Conservation (phyloP, 2,797 vertebrate species). For the Epinephelus awoara region DNA sequence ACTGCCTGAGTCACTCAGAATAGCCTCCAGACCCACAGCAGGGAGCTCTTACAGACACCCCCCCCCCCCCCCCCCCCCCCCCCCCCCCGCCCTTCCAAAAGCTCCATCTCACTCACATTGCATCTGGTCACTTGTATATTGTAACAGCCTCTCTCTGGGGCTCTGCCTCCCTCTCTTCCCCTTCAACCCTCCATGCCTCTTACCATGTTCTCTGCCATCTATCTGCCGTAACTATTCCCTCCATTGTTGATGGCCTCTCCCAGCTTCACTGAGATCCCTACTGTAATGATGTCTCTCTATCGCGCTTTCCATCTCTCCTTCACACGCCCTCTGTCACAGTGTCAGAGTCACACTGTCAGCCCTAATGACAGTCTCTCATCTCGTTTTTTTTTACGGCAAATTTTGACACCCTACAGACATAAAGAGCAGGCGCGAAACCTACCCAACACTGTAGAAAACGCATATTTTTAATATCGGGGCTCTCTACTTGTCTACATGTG, state of each 20-base stretch:
- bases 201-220: constrained; percentile 26
- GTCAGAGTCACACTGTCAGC: constrained; percentile 43
- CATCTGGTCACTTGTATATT: constrained; percentile 57
- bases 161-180: constrained; percentile 15
- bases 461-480: constrained; percentile 29
- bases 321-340: constrained; percentile 35
- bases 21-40: constrained; percentile 40
- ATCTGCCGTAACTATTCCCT: constrained; percentile 35
- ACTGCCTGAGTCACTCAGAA: constrained; percentile 36
- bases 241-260: constrained; percentile 39
- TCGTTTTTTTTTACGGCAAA: constrained; percentile 25
- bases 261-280: constrained; percentile 38
- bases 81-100: background rate
- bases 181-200: constrained; percentile 16
- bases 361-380: constrained; percentile 47
- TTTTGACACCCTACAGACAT: constrained; percentile 33
- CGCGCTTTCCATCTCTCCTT: constrained; percentile 41
- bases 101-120: constrained; percentile 29
- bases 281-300: constrained; percentile 56
- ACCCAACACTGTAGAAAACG: constrained; percentile 12
- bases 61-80: background rate
- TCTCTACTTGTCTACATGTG: constrained; percentile 39
- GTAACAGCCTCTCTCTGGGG: constrained; percentile 34
- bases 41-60: constrained; percentile 35
- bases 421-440: constrained; percentile 19